Base-by-base conservation (phyloP, 2,888 invertebrate species). In the Phymatocera aterrima region DNA sequence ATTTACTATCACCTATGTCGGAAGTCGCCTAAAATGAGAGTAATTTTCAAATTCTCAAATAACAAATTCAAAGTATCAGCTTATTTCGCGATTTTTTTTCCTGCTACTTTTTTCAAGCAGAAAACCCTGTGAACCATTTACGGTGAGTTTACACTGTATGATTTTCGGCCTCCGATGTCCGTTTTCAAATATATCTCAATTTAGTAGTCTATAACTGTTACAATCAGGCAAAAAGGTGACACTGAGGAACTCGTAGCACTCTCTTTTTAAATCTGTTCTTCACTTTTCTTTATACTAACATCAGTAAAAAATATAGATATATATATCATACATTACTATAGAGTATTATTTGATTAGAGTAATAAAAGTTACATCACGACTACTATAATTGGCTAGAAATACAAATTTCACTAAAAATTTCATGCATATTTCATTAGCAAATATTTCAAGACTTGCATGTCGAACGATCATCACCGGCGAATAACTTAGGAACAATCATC, bases 141-240 rank as follows among this genome's bases (percentile, higher is more conserved):
- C 40, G 75, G 75, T 75, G 75, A 75, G 75, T 75, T 75, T 75
- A 75, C 75, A 75, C 75, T 75, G 57, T 43, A 57, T 72, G 34
- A 60, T 75, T 75, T 60, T 10, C 12, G 28, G 40, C 37, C 37
- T 28, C 31, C 5, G 31, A 75, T 34, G 31, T 37, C 57, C 28
- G 37, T 24, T 48, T 70, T 70, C 18, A 8, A 70, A 43, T 10
- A 4, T 64, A 18, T 37, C 10, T 5, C 10, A 24, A 34, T 12
- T 57, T 51, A 6, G 40, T 75, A 75, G 60, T 75, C 57, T 18
- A n/a, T 72, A 72, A 72, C 31, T 72, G 72, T 72, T 21, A 46
- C 46, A 5, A 51, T 72, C 34, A 72, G 72, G 72, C 72, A 72
- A 72, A 72, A 72, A 72, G 72, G 51, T 72, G 72, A 72, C 51